Evolutionary conservation across 2,113 vertebrate species (phyloP).

Genomic region (Crotalus tigris): DNA sequence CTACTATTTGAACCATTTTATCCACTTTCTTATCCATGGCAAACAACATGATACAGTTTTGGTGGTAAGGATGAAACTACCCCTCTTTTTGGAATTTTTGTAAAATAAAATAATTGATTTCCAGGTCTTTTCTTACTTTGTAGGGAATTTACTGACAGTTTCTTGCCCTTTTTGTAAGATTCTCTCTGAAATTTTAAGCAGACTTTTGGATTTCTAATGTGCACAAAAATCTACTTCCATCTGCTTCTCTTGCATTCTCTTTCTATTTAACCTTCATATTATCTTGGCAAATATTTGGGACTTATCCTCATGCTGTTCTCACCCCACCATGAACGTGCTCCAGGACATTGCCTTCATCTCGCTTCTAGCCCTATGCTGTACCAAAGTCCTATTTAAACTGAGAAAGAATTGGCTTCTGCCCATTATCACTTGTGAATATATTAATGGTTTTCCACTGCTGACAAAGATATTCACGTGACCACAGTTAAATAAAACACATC

Average conservation of each 20-base stretch:
- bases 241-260: not conserved
- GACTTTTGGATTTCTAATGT: not conserved
- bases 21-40: not conserved
- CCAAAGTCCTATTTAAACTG: not conserved
- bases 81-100: not conserved
- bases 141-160: not conserved
- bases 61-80: not conserved
- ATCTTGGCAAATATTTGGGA: not conserved
- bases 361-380: not conserved
- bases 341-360: not conserved
- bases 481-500: not conserved
- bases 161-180: not conserved
- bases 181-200: not conserved
- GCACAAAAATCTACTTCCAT: not conserved
- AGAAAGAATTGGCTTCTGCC: not conserved
- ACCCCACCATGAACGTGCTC: not conserved
- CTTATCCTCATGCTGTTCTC: not conserved
- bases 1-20: not conserved
- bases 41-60: not conserved
- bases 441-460: not conserved
- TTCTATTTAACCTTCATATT: not conserved
- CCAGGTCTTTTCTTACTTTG: not conserved
- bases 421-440: not conserved
- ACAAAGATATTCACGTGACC: not conserved
- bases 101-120: not conserved